phyloP scores from a whole-genome alignment of 2,888 invertebrate genomes.

The Dicranocentrus wangi region DNA sequence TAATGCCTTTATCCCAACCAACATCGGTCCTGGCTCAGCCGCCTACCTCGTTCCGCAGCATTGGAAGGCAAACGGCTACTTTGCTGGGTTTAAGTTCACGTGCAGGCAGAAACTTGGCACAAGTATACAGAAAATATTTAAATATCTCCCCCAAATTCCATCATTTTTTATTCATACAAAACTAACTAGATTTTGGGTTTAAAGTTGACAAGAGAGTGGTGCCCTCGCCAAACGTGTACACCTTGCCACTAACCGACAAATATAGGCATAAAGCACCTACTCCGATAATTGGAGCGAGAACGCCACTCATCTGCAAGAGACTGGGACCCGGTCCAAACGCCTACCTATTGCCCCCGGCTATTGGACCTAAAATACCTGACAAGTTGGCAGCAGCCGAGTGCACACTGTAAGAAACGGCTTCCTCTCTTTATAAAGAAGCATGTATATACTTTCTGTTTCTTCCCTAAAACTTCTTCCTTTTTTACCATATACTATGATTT shows the following conservation, averaged over 20 bases:
- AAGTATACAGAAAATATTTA: constrained; percentile 35
- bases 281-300: constrained; percentile 35
- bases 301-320: constrained; percentile 46
- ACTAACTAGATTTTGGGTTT: too few species aligned
- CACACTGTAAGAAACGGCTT: constrained; percentile 59
- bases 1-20: constrained; percentile 10
- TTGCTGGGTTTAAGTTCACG: constrained; percentile 50
- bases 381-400: constrained; percentile 65
- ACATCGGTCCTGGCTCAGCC: constrained; percentile 60
- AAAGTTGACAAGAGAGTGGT: constrained; percentile 50
- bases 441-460: too few species aligned
- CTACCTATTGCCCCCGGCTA: constrained; percentile 58
- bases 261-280: constrained; percentile 55
- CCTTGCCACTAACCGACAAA: constrained; percentile 32
- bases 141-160: background rate
- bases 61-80: constrained; percentile 61
- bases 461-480: background rate
- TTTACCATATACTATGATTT: background rate
- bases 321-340: constrained; percentile 58
- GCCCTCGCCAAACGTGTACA: constrained; percentile 48
- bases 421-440: too few species aligned
- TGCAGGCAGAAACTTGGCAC: constrained; percentile 37
- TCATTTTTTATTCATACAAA: too few species aligned
- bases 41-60: constrained; percentile 41
- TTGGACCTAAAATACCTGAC: constrained; percentile 65